Base-by-base conservation (phyloP, 2,888 invertebrate genomes). In the Tiphia femorata region DNA sequence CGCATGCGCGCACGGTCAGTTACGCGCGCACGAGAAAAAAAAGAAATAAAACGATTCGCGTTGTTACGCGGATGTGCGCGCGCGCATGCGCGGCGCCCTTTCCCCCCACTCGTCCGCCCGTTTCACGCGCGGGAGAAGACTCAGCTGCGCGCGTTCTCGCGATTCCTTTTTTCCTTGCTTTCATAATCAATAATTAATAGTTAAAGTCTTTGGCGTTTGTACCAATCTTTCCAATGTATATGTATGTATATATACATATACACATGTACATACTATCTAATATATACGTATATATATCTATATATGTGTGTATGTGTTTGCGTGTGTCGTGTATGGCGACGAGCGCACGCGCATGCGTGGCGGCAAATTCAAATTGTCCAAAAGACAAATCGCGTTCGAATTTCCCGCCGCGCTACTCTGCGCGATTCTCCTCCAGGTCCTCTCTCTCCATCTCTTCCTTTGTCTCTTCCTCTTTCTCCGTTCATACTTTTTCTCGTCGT, bases 181-280 rank as follows among this genome's bases (percentile, higher is more conserved):
- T 66, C 59, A 69, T 72, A 64, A 70, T 66, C 62, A 61, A 69
- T 67, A 70, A 73, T 64, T 76, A 74, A 67, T 69, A 70, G 65
- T 79, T 78, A 79, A 75, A 79, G 78, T 79, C 80, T 80, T 80
- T 80, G 80, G 80, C 71, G 72, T 78, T 80, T 78, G 79, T 78
- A 78, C 79, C 78, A 77, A 79, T 76, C 59, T 74, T 78, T 66
- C 57, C 63, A 61, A 64, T 64, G 57, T 25, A 38, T 20, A 21
- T 33, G 30, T 14, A 2, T 33, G 20, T 21, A 16, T 49, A 12
- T 6, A 20, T 49, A 25, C 29, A 38, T 12, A 27, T 40, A 27
- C 23, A 19, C 14, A 37, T 38, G 23, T 40, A 8, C 19, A 25
- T 37, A 20, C 16, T 6, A 14, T 8, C 8, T 16, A 23, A 21